Base-by-base conservation (phyloP, 2,113 vertebrate genomes). In the Anarrhichthys ocellatus region DNA sequence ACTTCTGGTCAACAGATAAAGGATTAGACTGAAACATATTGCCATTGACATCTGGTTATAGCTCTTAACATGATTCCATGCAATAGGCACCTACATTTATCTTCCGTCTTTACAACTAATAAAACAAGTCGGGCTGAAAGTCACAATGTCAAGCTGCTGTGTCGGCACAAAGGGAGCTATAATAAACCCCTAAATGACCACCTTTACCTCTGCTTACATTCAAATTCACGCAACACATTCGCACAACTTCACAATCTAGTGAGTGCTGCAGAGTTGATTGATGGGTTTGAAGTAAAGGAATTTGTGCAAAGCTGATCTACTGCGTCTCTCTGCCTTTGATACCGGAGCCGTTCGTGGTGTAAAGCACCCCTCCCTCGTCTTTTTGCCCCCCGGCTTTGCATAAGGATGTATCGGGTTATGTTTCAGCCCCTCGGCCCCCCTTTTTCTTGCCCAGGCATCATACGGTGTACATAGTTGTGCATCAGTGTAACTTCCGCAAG, bases 101-200 rank as follows among this genome's bases (percentile, higher is more conserved):
- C 50, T 66, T 44, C 64, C 0, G 0, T 52, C 54, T 61, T 68
- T 27, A 73, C 58, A 4, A 20, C 65, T 68, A 82, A 81, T 78
- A 87, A 89, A 91, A 88, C 79, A 85, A 77, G 76, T 73, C 42
- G 1, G 32, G 44, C 27, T 58, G n/a, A 81, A 65, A 75, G 9
- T 36, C 20, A 68, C 34, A 34, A 59, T 17, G 42, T 58, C 32
- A 58, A 73, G 24, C 50, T 72, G 54, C 70, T 81, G 61, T 58
- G 34, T 48, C 72, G 50, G 59, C 42, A 79, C 54, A 73, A 67
- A 44, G 61, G n/a, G 34, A 78, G 50, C 48, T 8, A 42, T 68
- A 75, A 59, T 58, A 73, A 88, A 78, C 29, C 22, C 13, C 36
- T 20, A 36, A 69, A 80, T 88, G 34, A 69, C 15, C 62, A 82